These are phyloP conservation scores for Drosophila paramelanica DNA, from an alignment of 2,888 invertebrate genomes.

Conservation along the genomic window DNA sequence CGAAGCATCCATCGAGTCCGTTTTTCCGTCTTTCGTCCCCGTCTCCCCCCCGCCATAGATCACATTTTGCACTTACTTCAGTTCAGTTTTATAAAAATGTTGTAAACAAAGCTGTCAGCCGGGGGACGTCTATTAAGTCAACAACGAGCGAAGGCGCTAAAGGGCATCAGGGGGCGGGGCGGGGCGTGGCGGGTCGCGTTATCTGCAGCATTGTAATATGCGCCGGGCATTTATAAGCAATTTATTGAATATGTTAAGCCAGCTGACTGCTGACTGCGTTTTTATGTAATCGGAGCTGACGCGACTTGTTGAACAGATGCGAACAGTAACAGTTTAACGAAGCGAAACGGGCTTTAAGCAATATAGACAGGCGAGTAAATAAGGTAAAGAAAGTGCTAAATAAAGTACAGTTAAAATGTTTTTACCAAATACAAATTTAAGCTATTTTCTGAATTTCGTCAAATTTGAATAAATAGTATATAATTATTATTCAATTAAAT, in stretches of 20 bases:
- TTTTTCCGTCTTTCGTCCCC: not conserved
- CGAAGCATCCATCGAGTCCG: conserved; percentile 3
- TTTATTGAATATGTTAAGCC: conserved; percentile 48
- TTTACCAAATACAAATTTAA: no score
- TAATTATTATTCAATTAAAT: no score
- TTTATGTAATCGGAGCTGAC: conserved; percentile 35
- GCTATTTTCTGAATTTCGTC: no score
- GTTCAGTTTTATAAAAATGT: conserved; percentile 30
- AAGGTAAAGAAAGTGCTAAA: not conserved
- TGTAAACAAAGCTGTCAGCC: conserved; percentile 20
- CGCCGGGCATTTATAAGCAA: conserved; percentile 40
- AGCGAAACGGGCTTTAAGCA: conserved; percentile 5
- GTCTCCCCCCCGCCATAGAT: conserved; percentile 2
- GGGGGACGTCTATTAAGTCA: conserved; percentile 24
- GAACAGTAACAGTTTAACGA: conserved; percentile 7
- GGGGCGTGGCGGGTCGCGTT: not conserved
- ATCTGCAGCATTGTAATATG: conserved; percentile 16
- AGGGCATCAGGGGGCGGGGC: no score
- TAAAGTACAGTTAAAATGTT: no score
- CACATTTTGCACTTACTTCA: conserved; percentile 16
- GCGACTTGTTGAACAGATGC: conserved; percentile 18
- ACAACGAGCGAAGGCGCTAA: not conserved
- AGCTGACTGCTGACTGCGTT: conserved; percentile 10
- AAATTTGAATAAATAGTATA: no score
- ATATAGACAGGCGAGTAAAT: conserved; percentile 21